Evolutionary conservation across 2,797 vertebrate genomes (phyloP).

Genomic region (Dendrocincla tyrannina): DNA sequence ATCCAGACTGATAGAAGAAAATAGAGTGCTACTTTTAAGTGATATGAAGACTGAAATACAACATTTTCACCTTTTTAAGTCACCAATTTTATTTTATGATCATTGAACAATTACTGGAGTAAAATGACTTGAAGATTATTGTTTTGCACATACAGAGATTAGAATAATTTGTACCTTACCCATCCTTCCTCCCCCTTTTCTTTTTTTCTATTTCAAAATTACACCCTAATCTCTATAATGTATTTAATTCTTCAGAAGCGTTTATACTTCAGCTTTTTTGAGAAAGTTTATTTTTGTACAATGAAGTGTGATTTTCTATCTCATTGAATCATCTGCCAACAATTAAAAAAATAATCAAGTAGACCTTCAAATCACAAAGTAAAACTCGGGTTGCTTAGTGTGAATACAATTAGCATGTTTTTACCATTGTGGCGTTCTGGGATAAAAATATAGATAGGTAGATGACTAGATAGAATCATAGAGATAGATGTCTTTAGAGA

Average conservation of each 20-base stretch:
- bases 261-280: background rate
- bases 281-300: background rate
- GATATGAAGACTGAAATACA: background rate
- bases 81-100: background rate
- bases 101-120: background rate
- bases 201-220: background rate
- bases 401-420: background rate
- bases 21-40: background rate
- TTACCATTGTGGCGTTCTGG: background rate
- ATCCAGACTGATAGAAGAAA: background rate
- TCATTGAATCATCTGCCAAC: background rate
- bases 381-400: background rate
- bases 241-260: background rate
- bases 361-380: background rate
- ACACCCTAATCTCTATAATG: background rate
- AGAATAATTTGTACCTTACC: background rate
- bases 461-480: background rate
- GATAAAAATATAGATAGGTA: background rate
- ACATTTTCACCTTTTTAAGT: background rate
- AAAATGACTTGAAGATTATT: background rate
- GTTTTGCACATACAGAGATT: background rate
- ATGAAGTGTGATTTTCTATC: background rate
- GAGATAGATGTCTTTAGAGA: background rate
- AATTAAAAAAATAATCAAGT: constrained; percentile 20
- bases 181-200: background rate